Percentiles rank a stretch among this genome's conserved stretches.
Evolutionary conservation across 2,888 invertebrate species (phyloP).

Genomic region (Ashinkailepas kermadecensis): DNA sequence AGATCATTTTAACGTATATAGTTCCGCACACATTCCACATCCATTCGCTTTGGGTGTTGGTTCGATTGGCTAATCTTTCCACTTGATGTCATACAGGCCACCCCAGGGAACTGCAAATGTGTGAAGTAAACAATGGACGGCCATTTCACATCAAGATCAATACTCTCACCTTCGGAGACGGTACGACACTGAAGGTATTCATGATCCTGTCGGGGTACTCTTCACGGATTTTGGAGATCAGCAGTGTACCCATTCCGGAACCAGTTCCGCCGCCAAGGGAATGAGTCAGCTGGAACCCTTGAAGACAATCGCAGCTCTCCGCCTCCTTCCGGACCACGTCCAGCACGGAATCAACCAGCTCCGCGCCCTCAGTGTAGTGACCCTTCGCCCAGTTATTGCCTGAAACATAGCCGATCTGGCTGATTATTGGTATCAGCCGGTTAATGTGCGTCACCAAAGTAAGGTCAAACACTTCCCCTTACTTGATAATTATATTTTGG

Average conservation of each 20-base stretch:
- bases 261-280: slow-evolving; percentile 75
- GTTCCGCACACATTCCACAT: too few relatives aligned
- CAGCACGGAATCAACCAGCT: slow-evolving; percentile 48
- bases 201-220: slow-evolving; percentile 50
- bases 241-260: slow-evolving; percentile 70
- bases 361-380: slow-evolving; percentile 81
- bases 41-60: too few relatives aligned
- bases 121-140: too few relatives aligned
- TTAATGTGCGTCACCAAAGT: too few relatives aligned
- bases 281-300: slow-evolving; percentile 71
- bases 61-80: too few relatives aligned
- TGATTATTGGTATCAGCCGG: too few relatives aligned
- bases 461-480: too few relatives aligned
- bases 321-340: slow-evolving; percentile 62
- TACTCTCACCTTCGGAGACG: slow-evolving; percentile 40
- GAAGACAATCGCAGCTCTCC: slow-evolving; percentile 75
- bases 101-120: too few relatives aligned
- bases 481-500: too few relatives aligned
- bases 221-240: slow-evolving; percentile 66
- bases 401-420: not conserved
- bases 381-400: slow-evolving; percentile 49
- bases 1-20: too few relatives aligned
- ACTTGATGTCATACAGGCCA: too few relatives aligned
- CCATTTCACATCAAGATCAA: too few relatives aligned
- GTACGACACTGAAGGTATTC: slow-evolving; percentile 47